These are phyloP conservation scores for Apostichopus japonicus DNA, from an alignment of 35 echinoderm and acorn worm genomes.

Conservation along the genomic window DNA sequence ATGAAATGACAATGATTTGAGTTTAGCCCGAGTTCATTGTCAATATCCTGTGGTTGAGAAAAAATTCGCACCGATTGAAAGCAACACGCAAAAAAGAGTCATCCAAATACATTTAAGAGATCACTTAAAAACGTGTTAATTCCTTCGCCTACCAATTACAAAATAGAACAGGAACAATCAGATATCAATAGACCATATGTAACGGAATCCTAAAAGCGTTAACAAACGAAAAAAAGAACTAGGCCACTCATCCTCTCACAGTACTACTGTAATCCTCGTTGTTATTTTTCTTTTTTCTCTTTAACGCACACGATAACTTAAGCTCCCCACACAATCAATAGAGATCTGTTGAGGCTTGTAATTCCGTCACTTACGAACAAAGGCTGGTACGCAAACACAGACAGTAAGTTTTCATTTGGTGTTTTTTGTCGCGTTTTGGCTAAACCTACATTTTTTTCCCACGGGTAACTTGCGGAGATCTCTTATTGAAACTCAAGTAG, in stretches of 20 bases:
- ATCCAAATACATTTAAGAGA: neutral
- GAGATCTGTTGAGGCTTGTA: neutral
- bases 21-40: too few relatives aligned
- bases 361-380: slow-evolving; percentile 1
- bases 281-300: neutral
- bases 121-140: slow-evolving; percentile 11
- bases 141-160: neutral
- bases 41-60: too few relatives aligned
- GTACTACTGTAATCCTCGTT: neutral
- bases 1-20: too few relatives aligned
- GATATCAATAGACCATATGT: slow-evolving; percentile 9
- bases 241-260: neutral
- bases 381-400: neutral
- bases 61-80: too few relatives aligned
- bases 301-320: slow-evolving; percentile 1
- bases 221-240: neutral
- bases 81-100: too few relatives aligned
- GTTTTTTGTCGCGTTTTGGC: neutral
- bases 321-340: slow-evolving; percentile 4
- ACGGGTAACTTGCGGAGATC: neutral
- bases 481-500: too few relatives aligned
- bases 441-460: slow-evolving; percentile 6
- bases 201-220: neutral
- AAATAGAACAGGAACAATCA: neutral
- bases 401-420: neutral